Base-by-base conservation (phyloP, 1,140 invertebrate species). In the Platyscapa corneri region DNA sequence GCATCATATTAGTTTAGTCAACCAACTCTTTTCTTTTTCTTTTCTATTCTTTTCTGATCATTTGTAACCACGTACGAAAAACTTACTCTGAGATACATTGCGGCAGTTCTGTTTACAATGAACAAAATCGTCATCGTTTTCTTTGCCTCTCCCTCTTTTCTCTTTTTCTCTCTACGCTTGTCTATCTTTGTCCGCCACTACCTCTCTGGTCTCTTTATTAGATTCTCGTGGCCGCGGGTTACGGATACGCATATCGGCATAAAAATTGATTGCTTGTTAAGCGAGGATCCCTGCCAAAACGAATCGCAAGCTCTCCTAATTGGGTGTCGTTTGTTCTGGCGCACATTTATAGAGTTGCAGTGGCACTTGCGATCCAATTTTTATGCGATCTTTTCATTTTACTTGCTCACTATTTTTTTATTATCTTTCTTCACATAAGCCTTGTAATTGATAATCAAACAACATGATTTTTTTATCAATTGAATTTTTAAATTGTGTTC, bases 191-290 rank as follows among this genome's bases (percentile, higher is more conserved):
- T 53, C 49, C 18, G 18, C 2, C 18, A 53, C 49, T 53, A 12
- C 8, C 49, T 53, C 49, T 53, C 8, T 16, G 49, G 8, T 53
- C 49, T 53, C 18, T 53, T 18, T 53, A 53, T 53, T 12, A 53
- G 18, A 20, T 20, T 53, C 18, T 20, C 49, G 16, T 53, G 49
- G 6, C 23, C 18, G 67, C 20, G 20, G 18, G 3, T 1, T 27
- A 3, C 16, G 39, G 18, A 72, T 23, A 72, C 67, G 20, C 67
- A 39, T 72, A 39, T 72, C 67, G 37, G 74, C 78, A 88, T 86
- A 86, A 86, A 86, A 86, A 86, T 86, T 83, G 85, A 86, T 83
- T 83, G 85, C 85, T 86, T 81, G 85, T 86, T 86, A 86, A 86
- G 49, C 85, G 75, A 70, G 85, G 6, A 78, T 42, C 49, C 18